These are phyloP conservation scores for Lacerta agilis DNA, from an alignment of 2,797 vertebrate genomes.

Conservation along the genomic window DNA sequence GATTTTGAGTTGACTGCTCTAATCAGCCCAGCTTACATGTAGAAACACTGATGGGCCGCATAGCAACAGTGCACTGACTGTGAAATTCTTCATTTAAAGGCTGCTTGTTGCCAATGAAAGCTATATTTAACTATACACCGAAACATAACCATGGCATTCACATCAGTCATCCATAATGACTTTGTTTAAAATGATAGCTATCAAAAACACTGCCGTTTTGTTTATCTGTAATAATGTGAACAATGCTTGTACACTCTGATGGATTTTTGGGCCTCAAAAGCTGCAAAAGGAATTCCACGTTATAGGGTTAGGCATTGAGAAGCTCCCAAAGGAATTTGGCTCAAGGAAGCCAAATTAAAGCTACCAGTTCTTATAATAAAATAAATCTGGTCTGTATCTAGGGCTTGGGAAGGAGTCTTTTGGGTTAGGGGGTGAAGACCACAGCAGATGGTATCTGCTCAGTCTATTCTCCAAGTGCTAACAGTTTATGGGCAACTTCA, in stretches of 20 bases:
- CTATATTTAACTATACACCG: not conserved
- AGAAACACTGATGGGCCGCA: not conserved
- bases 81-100: not conserved
- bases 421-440: not conserved
- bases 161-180: conserved; percentile 5
- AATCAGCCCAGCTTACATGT: not conserved
- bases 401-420: too few relatives aligned
- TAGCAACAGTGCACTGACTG: not conserved
- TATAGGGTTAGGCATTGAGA: not conserved
- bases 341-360: not conserved
- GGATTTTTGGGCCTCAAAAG: too few relatives aligned
- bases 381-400: not conserved
- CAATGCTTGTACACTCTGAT: too few relatives aligned
- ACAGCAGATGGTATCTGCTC: too few relatives aligned
- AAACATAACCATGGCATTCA: not conserved
- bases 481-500: too few relatives aligned
- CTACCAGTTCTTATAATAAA: not conserved
- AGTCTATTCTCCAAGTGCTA: too few relatives aligned
- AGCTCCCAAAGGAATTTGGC: not conserved
- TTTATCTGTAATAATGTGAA: not conserved
- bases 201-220: conserved; percentile 21
- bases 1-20: too few relatives aligned
- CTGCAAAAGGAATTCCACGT: too few relatives aligned
- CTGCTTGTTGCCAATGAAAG: not conserved
- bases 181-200: not conserved